Base-by-base conservation (phyloP, 2,113 vertebrate species). In the Toxotes chatareus region DNA sequence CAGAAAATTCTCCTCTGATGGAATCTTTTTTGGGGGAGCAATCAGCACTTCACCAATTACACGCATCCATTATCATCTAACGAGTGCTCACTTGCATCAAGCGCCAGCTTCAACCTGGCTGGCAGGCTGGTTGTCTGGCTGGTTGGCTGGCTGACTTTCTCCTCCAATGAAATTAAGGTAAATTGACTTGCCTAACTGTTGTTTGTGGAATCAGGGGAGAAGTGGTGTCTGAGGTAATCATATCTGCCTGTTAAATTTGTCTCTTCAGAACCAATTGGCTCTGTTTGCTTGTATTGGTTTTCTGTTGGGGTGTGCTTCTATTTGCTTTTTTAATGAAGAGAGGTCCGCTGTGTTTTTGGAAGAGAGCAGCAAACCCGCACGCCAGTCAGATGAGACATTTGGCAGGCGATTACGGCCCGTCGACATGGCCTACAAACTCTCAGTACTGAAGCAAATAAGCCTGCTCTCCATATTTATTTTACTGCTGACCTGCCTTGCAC, bases 31-130 rank as follows among this genome's bases (percentile, higher is more conserved):
- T 89, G 71, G 61, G 66, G 70, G 83, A 56, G 85, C 84, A 83
- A 92, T 92, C 87, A 87, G 82, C 88, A 88, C 82, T 88, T 85
- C 82, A 76, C 87, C 90, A 91, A 92, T 93, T 93, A 92, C 90
- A 85, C 46, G 76, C 89, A 89, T 91, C 88, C 85, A 90, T 93
- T 93, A 91, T 73, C 27, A 1, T 56, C 84, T 92, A 92, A 94
- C 82, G 66, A 89, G 86, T 31, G 56, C 86, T 87, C 89, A 51
- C 81, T 83, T 8, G 34, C 81, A 82, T 73, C 79, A 40, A 78
- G 86, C 67, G 70, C 57, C 17, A 12, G 72, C 83, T 89, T 90
- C 88, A 86, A 79, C 85, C 80, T 80, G 68, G 53, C 73, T 65
- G 71, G 36, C 67, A 42, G 76, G 62, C 83, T 76, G 82, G 61